These are phyloP conservation scores for Oreonectes daqikongensis DNA, from an alignment of 2,797 vertebrate genomes.

Conservation along the genomic window DNA sequence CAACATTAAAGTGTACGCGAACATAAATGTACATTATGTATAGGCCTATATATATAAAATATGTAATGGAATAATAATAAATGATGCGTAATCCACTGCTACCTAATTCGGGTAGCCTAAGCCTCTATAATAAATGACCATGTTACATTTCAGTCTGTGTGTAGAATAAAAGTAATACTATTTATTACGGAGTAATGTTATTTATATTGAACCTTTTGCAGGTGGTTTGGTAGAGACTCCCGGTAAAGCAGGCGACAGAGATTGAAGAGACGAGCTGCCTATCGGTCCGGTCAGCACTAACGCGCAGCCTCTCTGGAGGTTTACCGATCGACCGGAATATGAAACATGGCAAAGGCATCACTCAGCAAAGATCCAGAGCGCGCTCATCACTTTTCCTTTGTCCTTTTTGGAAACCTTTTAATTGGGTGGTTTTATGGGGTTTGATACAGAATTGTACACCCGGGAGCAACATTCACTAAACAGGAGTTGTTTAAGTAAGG, in stretches of 20 bases:
- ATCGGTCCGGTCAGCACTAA: not conserved
- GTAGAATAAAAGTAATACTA: not conserved
- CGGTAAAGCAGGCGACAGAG: not conserved
- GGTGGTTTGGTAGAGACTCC: constrained; percentile 1
- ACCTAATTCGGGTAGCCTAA: not conserved
- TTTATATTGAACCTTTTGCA: constrained; percentile 23
- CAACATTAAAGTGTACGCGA: not conserved
- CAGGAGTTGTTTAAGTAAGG: not conserved
- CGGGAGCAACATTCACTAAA: not conserved
- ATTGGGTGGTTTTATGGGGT: not conserved
- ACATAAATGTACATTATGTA: not conserved
- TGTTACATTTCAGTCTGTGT: not conserved
- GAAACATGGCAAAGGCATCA: constrained; percentile 47
- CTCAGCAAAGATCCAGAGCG: constrained; percentile 16
- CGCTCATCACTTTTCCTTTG: not conserved
- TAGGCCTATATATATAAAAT: no score
- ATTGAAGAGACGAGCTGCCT: not conserved
- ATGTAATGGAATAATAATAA: not conserved
- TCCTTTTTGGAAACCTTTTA: constrained; percentile 17
- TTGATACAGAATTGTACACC: not conserved
- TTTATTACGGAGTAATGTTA: not conserved
- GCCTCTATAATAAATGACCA: not conserved
- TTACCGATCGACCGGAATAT: constrained; percentile 26
- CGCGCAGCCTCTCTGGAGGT: not conserved
- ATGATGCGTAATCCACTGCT: not conserved